phyloP scores from a whole-genome alignment of 2,113 vertebrate genomes.

The Eulacestoma nigropectus region DNA sequence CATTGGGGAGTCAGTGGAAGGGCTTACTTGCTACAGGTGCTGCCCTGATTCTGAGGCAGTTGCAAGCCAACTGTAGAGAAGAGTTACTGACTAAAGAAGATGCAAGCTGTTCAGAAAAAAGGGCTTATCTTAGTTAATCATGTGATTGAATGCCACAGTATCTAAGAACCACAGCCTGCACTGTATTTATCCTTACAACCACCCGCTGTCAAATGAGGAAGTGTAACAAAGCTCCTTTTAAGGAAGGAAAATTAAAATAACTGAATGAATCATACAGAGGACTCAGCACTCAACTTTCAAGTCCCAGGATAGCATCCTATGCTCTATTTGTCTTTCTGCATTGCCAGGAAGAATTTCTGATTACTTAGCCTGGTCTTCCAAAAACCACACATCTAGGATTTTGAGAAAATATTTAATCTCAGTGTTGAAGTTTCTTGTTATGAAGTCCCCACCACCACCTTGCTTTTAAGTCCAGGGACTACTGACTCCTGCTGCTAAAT shows the following conservation, averaged over 20 bases:
- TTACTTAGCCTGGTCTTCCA: background rate
- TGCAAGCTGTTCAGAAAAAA: constrained; percentile 26
- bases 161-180: background rate
- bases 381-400: background rate
- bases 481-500: background rate
- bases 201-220: constrained; percentile 33
- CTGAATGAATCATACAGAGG: constrained; percentile 42
- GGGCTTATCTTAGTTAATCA: constrained; percentile 28
- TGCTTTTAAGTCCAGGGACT: background rate
- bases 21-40: background rate
- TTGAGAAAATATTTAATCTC: background rate
- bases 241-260: constrained; percentile 50
- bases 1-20: background rate
- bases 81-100: background rate
- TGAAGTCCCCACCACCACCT: background rate
- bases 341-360: background rate
- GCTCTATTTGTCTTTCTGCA: background rate
- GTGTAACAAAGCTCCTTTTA: constrained; percentile 29
- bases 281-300: background rate
- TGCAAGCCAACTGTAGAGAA: background rate
- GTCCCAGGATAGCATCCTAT: background rate
- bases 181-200: constrained; percentile 28
- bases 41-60: background rate
- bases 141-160: background rate
- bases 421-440: background rate